These are phyloP conservation scores for Carpatolechia fugitivella DNA, from an alignment of 2,888 invertebrate genomes.

Conservation along the genomic window DNA sequence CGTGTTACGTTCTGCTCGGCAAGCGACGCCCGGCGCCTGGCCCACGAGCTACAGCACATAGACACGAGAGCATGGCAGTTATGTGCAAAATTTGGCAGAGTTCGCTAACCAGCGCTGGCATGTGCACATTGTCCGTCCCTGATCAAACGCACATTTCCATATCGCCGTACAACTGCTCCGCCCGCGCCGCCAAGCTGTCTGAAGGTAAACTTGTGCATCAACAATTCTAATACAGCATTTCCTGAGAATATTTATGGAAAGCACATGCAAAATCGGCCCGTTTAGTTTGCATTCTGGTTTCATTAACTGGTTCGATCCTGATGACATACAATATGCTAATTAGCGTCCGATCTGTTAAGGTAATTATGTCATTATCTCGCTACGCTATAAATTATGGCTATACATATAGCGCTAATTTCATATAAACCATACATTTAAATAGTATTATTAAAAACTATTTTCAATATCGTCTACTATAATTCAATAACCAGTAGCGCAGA, in stretches of 20 bases:
- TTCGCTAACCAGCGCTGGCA: slow-evolving; percentile 2
- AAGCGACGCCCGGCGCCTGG: neutral
- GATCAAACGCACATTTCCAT: slow-evolving; percentile 38
- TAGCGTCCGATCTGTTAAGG: neutral
- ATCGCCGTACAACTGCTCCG: slow-evolving; percentile 33
- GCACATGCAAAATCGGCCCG: slow-evolving; percentile 38
- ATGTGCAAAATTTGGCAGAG: slow-evolving; percentile 16
- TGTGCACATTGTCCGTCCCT: slow-evolving; percentile 22
- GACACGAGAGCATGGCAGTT: neutral
- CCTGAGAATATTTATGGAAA: slow-evolving; percentile 38
- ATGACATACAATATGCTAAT: slow-evolving; percentile 9
- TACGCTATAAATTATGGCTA: neutral
- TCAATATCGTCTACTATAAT: neutral
- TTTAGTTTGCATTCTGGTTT: slow-evolving; percentile 28
- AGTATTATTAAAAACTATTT: neutral
- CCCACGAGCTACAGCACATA: neutral
- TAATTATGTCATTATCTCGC: slow-evolving; percentile 3
- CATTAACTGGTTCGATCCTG: slow-evolving; percentile 23
- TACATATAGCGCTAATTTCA: neutral
- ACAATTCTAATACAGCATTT: slow-evolving; percentile 34
- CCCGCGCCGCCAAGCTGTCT: slow-evolving; percentile 59
- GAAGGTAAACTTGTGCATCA: slow-evolving; percentile 50
- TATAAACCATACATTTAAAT: slow-evolving; percentile 2
- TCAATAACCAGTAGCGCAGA: slow-evolving; percentile 2
- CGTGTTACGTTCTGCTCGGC: neutral